Conservation (phyloP, 2,113 vertebrate species). For the Phoenicopterus ruber region DNA sequence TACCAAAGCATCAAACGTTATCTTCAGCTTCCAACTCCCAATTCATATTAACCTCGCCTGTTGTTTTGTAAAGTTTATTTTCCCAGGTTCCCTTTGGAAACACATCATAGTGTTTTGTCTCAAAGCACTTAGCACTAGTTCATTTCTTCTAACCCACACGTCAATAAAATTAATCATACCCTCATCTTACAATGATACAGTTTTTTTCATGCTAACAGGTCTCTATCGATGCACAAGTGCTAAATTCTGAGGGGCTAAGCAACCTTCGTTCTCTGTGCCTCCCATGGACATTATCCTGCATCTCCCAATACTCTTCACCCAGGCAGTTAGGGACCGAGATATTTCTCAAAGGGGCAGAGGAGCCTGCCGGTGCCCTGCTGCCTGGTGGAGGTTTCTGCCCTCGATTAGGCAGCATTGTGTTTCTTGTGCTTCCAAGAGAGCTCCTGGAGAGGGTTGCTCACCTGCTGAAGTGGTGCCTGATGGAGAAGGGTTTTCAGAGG, state of each 20-base stretch:
- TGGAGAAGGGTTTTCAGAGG: background rate
- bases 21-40: background rate
- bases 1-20: background rate
- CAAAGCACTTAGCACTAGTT: background rate
- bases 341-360: background rate
- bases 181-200: background rate
- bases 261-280: background rate
- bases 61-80: conserved; percentile 4
- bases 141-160: background rate
- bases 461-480: background rate
- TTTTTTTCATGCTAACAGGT: background rate
- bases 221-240: background rate
- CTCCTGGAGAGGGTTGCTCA: background rate
- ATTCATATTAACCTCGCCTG: background rate
- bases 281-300: background rate
- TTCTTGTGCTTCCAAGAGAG: background rate
- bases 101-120: background rate
- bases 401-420: rapidly evolving
- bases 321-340: background rate
- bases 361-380: background rate
- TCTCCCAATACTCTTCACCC: background rate
- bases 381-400: background rate
- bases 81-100: background rate
- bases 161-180: background rate
- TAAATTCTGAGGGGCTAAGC: background rate